Percentiles rank a stretch among this genome's conserved stretches.
phyloP scores from a whole-genome alignment of 2,113 vertebrate species.

The Sialia sialis region DNA sequence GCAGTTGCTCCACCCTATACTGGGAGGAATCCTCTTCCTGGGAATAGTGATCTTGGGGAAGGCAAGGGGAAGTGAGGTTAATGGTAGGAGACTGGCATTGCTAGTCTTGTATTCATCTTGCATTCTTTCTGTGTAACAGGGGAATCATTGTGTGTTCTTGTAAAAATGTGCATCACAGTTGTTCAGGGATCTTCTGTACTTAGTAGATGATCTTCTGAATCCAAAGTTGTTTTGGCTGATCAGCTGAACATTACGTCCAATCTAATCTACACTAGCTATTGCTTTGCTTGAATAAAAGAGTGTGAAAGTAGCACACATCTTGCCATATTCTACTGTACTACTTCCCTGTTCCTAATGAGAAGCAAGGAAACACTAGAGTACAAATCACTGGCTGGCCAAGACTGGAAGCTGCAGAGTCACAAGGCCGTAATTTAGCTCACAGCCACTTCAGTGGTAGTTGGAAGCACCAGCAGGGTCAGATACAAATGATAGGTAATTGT shows the following conservation, averaged over 20 bases:
- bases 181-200: background rate
- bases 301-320: background rate
- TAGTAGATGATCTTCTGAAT: background rate
- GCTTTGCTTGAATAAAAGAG: background rate
- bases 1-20: background rate
- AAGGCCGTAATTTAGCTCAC: background rate
- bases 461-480: background rate
- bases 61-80: background rate
- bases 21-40: background rate
- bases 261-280: background rate
- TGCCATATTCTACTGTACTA: background rate
- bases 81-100: background rate
- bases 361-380: background rate
- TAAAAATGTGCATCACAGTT: background rate
- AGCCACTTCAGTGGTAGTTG: background rate
- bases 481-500: background rate
- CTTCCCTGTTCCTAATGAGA: background rate
- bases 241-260: background rate
- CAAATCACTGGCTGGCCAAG: background rate
- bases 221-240: background rate
- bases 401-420: background rate
- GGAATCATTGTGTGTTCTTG: background rate
- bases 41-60: background rate
- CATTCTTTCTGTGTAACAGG: background rate
- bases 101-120: background rate